These are phyloP conservation scores for Galendromus occidentalis DNA, from an alignment of 1,140 invertebrate species.

Conservation along the genomic window DNA sequence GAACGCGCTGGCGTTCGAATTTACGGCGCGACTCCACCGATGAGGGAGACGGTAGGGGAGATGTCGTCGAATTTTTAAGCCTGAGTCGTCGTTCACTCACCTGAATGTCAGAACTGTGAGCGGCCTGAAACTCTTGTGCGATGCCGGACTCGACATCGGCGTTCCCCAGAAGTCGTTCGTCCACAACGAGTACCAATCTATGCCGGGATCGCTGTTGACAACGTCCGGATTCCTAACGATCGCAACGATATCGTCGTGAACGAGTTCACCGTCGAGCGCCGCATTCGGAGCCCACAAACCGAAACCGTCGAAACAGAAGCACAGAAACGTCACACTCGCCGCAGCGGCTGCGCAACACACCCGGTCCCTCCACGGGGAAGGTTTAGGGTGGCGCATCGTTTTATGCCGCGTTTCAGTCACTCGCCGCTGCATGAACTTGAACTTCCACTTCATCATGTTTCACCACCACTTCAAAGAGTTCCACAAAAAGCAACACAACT, in stretches of 20 bases:
- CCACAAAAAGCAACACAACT: too few species aligned
- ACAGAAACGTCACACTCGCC: neutral
- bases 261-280: slow-evolving; percentile 55
- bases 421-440: too few species aligned
- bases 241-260: slow-evolving; percentile 74
- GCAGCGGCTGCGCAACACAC: neutral
- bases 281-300: neutral
- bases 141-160: slow-evolving; percentile 55
- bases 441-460: too few species aligned
- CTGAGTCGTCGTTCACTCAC: slow-evolving; percentile 38
- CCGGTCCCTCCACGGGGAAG: neutral
- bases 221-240: slow-evolving; percentile 65
- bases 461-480: too few species aligned
- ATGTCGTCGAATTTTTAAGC: too few species aligned
- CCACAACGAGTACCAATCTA: slow-evolving; percentile 35
- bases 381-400: too few species aligned
- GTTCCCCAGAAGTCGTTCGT: slow-evolving; percentile 80
- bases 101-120: slow-evolving; percentile 59
- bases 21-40: too few species aligned
- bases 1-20: too few species aligned
- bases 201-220: slow-evolving; percentile 40
- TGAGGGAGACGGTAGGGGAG: too few species aligned
- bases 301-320: neutral
- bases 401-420: too few species aligned
- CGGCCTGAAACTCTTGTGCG: slow-evolving; percentile 64